Conservation (phyloP, 2,888 invertebrate species). For the Eilema caniola region DNA sequence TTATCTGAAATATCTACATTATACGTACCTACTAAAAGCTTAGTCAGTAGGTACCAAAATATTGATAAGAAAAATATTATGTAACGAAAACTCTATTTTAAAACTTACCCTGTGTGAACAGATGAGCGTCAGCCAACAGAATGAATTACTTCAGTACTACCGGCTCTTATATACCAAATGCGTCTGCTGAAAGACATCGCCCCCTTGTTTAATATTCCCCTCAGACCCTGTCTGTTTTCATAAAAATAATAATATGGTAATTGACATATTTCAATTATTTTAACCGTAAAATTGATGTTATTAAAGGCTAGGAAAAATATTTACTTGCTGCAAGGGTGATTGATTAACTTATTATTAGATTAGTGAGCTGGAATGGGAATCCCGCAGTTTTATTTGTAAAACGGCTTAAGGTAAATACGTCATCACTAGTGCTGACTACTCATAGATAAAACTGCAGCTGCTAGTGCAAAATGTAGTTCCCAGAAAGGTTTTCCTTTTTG, state of each 20-base stretch:
- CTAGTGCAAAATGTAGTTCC: not conserved
- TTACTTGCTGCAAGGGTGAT: conserved; percentile 25
- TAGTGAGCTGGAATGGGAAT: not conserved
- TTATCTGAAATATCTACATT: too few relatives aligned
- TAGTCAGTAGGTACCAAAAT: too few relatives aligned
- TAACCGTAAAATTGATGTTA: conserved; percentile 66
- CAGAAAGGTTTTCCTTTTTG: not conserved
- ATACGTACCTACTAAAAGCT: too few relatives aligned
- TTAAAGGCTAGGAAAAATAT: conserved; percentile 63
- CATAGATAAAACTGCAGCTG: conserved; percentile 5
- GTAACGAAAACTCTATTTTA: not conserved
- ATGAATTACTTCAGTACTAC: conserved; percentile 49
- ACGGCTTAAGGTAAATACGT: not conserved
- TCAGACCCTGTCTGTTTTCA: conserved; percentile 64
- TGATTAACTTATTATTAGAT: conserved; percentile 19
- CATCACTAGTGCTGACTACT: not conserved
- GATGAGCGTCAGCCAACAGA: conserved; percentile 43
- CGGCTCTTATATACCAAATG: conserved; percentile 68
- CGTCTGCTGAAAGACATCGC: conserved; percentile 67
- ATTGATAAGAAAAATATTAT: too few relatives aligned
- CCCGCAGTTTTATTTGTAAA: conserved; percentile 3
- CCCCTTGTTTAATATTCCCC: conserved; percentile 85
- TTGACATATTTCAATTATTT: conserved; percentile 83
- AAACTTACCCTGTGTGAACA: conserved; percentile 44
- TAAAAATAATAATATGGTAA: conserved; percentile 67